phyloP scores from a whole-genome alignment of 2,888 invertebrate genomes.

The Euproctis similis region DNA sequence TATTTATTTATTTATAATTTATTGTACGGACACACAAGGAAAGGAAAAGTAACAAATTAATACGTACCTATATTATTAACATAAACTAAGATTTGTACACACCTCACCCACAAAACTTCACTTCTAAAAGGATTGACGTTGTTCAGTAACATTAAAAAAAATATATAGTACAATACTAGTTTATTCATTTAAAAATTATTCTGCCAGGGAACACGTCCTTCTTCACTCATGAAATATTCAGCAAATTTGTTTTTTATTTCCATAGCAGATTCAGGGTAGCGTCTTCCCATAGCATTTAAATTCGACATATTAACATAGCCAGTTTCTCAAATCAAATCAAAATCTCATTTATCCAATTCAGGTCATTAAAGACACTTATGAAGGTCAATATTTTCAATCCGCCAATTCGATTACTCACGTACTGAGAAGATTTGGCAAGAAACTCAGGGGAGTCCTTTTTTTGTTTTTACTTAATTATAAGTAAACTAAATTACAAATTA shows the following conservation, averaged over 20 bases:
- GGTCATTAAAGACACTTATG: too few species aligned
- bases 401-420: too few species aligned
- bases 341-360: too few species aligned
- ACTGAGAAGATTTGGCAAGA: too few species aligned
- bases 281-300: conserved; percentile 6
- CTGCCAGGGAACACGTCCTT: conserved; percentile 13
- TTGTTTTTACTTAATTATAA: too few species aligned
- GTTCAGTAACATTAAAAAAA: conserved; percentile 8
- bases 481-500: too few species aligned
- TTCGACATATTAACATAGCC: conserved; percentile 4
- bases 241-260: conserved; percentile 13
- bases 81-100: conserved; percentile 8
- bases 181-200: conserved; percentile 5
- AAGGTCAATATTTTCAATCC: too few species aligned
- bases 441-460: too few species aligned
- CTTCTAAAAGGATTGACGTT: conserved; percentile 4
- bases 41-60: conserved; percentile 9
- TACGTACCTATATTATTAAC: conserved; percentile 9
- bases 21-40: conserved; percentile 9
- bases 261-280: conserved; percentile 4
- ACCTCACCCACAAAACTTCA: conserved; percentile 9
- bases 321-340: conserved; percentile 11
- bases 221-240: conserved; percentile 14
- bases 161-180: conserved; percentile 9
- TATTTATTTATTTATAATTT: conserved; percentile 8